Base-by-base conservation (phyloP, 2,113 vertebrate genomes). In the Grus americana region DNA sequence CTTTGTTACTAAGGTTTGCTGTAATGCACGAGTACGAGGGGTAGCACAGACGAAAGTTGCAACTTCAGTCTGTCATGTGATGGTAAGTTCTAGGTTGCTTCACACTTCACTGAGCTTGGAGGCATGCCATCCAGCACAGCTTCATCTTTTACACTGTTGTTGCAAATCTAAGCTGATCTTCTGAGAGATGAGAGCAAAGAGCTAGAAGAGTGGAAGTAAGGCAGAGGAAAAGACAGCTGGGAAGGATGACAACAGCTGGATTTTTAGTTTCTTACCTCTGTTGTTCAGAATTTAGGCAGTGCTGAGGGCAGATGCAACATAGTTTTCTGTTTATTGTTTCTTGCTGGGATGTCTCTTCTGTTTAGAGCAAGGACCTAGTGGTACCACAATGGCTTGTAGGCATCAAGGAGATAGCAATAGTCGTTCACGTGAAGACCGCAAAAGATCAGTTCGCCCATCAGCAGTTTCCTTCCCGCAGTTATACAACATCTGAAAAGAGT, bases 401-500 rank as follows among this genome's bases (percentile, higher is more conserved):
- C 23, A 2, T 55, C 6, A 3, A 15, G 70, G 66, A 57, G 22
- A 4, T n/a, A 11, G 57, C 22, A 50, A 5, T 3, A 82, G 26
- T 0, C 0, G 1, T 66, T 70, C 21, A 7, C 0, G 0, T 65
- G 59, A 73, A 32, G 59, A 4, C 30, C 2, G 0, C 19, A 38
- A 42, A 10, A 3, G 55, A 34, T 34, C 30, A 27, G 7, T 54
- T 32, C 10, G 2, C 38, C 62, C 2, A 0, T 57, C 36, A n/a
- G 71, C 23, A 4, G 10, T 22, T 52, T 70, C 36, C 22, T 18
- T 73, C 10, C n/a, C 0, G 0, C 9, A 13, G 44, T 44, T 55
- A 27, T 0, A 21, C 27, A 55, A 11, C 42, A 7, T 18, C 16
- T 36, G 57, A 24, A 46, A 62, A 57, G 21, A 57, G 21, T 49